Evolutionary conservation across 2,888 invertebrate genomes (phyloP).

Genomic region (Tetheella fluctuosa): DNA sequence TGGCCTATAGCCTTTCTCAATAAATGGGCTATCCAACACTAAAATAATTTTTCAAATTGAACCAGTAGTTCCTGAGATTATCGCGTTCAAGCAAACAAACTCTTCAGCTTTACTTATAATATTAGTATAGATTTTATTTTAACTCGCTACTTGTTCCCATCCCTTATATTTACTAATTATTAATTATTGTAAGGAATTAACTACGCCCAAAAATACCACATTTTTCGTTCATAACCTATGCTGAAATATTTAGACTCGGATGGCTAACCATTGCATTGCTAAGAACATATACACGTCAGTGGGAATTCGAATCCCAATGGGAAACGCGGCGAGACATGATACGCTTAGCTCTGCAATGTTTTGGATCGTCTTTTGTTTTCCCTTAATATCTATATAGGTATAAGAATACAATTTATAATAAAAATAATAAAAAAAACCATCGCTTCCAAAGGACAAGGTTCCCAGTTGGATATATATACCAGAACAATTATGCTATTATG

Average conservation of each 20-base stretch:
- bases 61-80: no score
- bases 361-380: slow-evolving; percentile 26
- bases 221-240: slow-evolving; percentile 48
- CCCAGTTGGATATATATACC: no score
- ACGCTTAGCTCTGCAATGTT: slow-evolving; percentile 40
- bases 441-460: no score
- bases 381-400: slow-evolving; percentile 10
- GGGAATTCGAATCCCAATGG: slow-evolving; percentile 54
- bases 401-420: no score
- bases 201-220: slow-evolving; percentile 39
- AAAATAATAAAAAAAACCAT: no score
- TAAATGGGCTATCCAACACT: no score
- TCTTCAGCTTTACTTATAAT: no score
- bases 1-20: no score
- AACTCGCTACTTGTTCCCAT: neutral
- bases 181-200: neutral
- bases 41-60: no score
- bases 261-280: slow-evolving; percentile 50
- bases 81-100: no score
- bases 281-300: slow-evolving; percentile 62
- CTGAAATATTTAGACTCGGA: slow-evolving; percentile 43
- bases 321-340: slow-evolving; percentile 52
- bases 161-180: neutral
- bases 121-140: no score
- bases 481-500: no score